Base-by-base conservation (phyloP, 2,797 vertebrate species). In the Myripristis murdjan region DNA sequence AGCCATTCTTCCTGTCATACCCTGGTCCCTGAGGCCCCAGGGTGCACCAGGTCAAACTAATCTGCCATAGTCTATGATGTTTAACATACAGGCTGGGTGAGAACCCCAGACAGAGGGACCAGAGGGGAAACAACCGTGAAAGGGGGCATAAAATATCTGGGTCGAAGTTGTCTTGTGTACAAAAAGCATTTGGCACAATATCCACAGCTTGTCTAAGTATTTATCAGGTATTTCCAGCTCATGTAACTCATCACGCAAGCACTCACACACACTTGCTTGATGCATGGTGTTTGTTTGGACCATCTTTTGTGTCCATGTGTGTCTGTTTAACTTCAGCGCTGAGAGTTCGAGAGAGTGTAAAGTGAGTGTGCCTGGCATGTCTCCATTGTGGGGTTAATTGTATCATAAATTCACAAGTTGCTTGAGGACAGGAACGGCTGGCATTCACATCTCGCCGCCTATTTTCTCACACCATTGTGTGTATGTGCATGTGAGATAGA, bases 331-430 rank as follows among this genome's bases (percentile, higher is more conserved):
- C 66, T 63, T 43, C 24, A 70, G 71, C 1, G 24, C 51, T 83
- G 66, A 83, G 47, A 69, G 82, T 57, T 64, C 46, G 26, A 37
- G 62, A 78, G 75, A 76, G 87, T 78, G 85, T 82, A 77, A 91
- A 91, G 78, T 80, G 78, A 93, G 82, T 77, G 75, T 51, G 61
- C 74, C 65, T 63, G 6, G 67, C 80, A 41, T 86, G 69, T 91
- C 88, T 89, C 76, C 77, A 76, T 77, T 70, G 60, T 49, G 70
- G 85, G 89, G 89, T 91, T 92, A 92, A 92, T 88, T 91, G 87
- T 93, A 83, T 92, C 90, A 90, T 93, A 93, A 93, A 95, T 93
- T 89, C 85, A 89, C 76, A 70, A 84, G 87, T 93, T 87, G 89
- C 82, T 81, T 90, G 90, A 91, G 85, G 86, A 85, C 85, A 90